A percentile compares a stretch with the other conserved stretches of the same genome.
Conservation (phyloP, 2,797 vertebrate species). For the Rousettus madagascariensis region DNA sequence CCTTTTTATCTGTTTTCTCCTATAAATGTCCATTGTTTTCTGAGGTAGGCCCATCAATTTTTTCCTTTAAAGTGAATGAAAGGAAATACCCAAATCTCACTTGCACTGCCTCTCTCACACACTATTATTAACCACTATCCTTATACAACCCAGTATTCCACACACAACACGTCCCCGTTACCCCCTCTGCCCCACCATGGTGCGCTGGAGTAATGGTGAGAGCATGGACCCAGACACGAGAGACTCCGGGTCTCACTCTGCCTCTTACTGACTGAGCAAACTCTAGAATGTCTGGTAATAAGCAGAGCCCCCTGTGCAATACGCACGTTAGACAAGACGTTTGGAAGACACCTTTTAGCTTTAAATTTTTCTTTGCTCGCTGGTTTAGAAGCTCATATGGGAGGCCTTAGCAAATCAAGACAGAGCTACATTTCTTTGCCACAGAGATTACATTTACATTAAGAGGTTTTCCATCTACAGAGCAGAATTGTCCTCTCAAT, state of each 20-base stretch:
- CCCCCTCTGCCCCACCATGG: too few species aligned
- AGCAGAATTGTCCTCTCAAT: neutral
- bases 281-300: neutral
- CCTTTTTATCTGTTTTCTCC: neutral
- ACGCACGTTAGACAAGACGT: neutral
- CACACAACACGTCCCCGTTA: neutral
- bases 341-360: neutral
- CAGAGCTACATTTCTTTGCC: neutral
- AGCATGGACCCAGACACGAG: neutral
- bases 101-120: neutral
- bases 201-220: neutral
- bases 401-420: neutral
- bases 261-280: neutral
- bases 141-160: neutral
- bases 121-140: neutral
- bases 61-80: neutral
- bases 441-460: neutral
- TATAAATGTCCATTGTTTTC: neutral
- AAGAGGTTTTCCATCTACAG: neutral
- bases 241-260: neutral
- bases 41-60: neutral
- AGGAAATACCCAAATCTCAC: neutral
- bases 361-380: neutral
- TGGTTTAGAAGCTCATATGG: neutral
- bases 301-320: neutral